Evolutionary conservation across 2,113 vertebrate genomes (phyloP).

Genomic region (Xenopus laevis): DNA sequence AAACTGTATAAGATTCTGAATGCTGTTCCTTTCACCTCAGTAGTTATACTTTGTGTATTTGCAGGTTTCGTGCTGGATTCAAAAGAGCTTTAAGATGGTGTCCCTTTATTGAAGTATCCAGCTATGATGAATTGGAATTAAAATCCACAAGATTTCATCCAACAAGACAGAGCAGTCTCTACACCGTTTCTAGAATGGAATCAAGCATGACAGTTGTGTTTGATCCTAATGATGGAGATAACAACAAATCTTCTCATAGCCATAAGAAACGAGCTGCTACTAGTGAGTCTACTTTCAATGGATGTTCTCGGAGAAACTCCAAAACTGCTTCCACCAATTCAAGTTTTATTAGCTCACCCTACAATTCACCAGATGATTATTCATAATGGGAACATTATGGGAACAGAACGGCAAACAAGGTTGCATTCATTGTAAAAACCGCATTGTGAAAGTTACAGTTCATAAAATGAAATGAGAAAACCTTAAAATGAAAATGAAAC

Average conservation of each 20-base stretch:
- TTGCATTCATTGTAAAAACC: no score
- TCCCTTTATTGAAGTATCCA: constrained; percentile 87
- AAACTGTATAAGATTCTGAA: no score
- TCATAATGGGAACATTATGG: constrained; percentile 58
- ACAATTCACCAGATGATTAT: constrained; percentile 69
- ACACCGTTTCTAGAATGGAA: constrained; percentile 85
- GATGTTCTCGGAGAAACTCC: constrained; percentile 55
- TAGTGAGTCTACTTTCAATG: constrained; percentile 54
- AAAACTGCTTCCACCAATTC: constrained; percentile 55
- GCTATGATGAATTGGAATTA: constrained; percentile 84
- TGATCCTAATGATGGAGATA: constrained; percentile 63
- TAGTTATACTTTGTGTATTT: not conserved
- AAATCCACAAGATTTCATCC: constrained; percentile 76
- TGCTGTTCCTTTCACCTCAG: no score
- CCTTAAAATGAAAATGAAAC: no score
- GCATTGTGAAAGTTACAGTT: no score
- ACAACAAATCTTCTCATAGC: constrained; percentile 35
- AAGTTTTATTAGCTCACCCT: constrained; percentile 65
- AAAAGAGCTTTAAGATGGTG: constrained; percentile 92
- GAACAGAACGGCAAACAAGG: no score
- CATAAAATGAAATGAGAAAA: no score
- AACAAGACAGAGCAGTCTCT: constrained; percentile 85
- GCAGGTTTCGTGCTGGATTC: constrained; percentile 92
- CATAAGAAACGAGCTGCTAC: constrained; percentile 66
- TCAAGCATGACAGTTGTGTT: constrained; percentile 75